Percentiles rank a stretch among this genome's conserved stretches.
Evolutionary conservation across 2,797 vertebrate genomes (phyloP).

Genomic region (Phataginus tricuspis): DNA sequence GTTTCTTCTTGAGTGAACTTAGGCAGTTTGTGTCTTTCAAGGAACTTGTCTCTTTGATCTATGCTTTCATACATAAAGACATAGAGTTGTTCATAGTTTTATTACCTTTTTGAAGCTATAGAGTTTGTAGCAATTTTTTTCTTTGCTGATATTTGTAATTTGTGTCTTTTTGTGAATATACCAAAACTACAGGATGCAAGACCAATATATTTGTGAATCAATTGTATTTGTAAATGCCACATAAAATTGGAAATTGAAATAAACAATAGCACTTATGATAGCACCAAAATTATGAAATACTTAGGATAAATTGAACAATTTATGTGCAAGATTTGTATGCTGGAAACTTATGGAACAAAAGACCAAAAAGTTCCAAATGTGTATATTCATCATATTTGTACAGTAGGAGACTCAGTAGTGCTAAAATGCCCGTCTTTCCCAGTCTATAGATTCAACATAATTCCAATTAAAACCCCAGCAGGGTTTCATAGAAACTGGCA

Average conservation of each 20-base stretch:
- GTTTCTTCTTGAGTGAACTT: neutral
- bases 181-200: neutral
- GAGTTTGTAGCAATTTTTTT: neutral
- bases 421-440: neutral
- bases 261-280: neutral
- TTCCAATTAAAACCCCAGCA: neutral
- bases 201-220: neutral
- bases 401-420: neutral
- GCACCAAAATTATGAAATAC: neutral
- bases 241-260: neutral
- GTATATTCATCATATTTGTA: neutral
- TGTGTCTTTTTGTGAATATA: neutral
- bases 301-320: neutral
- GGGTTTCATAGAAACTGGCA: neutral
- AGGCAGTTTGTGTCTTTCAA: neutral
- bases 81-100: neutral
- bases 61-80: neutral
- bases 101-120: neutral
- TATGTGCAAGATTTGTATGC: neutral
- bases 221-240: neutral
- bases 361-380: neutral
- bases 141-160: neutral
- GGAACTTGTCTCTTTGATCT: neutral
- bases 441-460: neutral
- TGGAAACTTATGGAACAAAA: neutral